Base-by-base conservation (phyloP, 2,888 invertebrate genomes). In the Perithous albicinctus region DNA sequence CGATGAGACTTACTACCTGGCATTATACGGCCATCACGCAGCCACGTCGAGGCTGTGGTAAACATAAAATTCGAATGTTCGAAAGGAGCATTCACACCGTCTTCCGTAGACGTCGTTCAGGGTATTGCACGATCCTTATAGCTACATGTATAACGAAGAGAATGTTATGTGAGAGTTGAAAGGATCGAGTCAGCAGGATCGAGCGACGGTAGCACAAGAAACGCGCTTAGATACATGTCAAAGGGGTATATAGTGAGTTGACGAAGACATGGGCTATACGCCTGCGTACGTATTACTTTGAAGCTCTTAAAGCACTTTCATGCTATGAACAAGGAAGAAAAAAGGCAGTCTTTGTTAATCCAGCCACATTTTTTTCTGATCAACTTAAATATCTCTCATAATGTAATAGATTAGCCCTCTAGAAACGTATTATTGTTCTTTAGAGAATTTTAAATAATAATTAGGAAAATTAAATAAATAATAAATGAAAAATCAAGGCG, bases 221-320 rank as follows among this genome's bases (percentile, higher is more conserved):
- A 29, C n/a, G 26, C n/a, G 26, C 54, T 54, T 48, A 48, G 46
- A 8, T 54, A 26, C 26, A 54, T 10, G 26, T n/a, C n/a, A 1
- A 10, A 0, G 32, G 6, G 32, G 10, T n/a, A n/a, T n/a, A 5
- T 56, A 29, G n/a, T 4, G 18, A 18, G 35, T 15, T 59, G 32
- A 29, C 35, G 35, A 59, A 32, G 35, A 59, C 35, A 8, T 6
- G 32, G 2, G n/a, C n/a, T 18, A 1, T 8, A 8, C 7, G 18
- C 2, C 18, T 10, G 26, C 12, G 4, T 26, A 26, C 26, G 5
- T 5, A 29, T 2, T 18, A 26, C 26, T 59, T 48, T 20, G 26
- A 46, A 72, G 59, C 72, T 72, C 72, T 61, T 46, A 20, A 72
- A 72, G 46, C 32, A 20, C 61, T 72, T 72, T 18, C n/a, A 61